Evolutionary conservation across 2,888 invertebrate genomes (phyloP).

Genomic region (Drosophila mimetica): DNA sequence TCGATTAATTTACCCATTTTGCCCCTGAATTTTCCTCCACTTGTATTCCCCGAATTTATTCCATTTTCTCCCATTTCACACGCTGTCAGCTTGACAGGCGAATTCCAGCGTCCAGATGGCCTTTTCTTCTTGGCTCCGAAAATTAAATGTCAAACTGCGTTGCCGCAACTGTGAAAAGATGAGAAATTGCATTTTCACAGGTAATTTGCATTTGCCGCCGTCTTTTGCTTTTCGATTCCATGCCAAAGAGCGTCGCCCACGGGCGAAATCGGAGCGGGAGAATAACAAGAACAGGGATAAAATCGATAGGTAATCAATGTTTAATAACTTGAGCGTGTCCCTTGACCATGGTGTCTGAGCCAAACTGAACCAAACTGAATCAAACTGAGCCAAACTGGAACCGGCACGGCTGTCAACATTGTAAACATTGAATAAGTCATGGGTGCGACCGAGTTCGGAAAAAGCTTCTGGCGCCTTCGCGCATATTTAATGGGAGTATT

Average conservation of each 20-base stretch:
- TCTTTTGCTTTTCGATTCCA: constrained; percentile 46
- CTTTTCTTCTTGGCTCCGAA: constrained; percentile 14
- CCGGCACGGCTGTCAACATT: constrained; percentile 19
- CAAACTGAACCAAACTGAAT: background rate
- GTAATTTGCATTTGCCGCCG: constrained; percentile 44
- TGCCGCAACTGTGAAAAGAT: constrained; percentile 44
- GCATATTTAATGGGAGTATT: constrained; percentile 44
- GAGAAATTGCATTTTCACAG: constrained; percentile 72
- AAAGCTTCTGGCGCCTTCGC: constrained; percentile 28
- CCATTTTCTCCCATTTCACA: constrained; percentile 44
- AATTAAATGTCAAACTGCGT: constrained; percentile 70
- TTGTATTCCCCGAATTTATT: constrained; percentile 22
- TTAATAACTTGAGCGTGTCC: constrained; percentile 37
- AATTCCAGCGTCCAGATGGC: constrained; percentile 17
- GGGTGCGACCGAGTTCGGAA: constrained; percentile 28
- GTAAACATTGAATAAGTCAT: constrained; percentile 22
- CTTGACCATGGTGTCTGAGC: constrained; percentile 14
- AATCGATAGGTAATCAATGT: constrained; percentile 66
- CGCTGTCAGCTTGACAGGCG: constrained; percentile 41
- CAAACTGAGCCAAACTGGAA: background rate
- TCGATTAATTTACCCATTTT: constrained; percentile 48
- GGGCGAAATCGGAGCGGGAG: constrained; percentile 14
- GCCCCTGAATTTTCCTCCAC: constrained; percentile 8
- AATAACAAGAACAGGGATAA: constrained; percentile 28
- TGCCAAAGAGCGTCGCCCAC: background rate